Evolutionary conservation across 53 echinoderm and acorn worm species (phyloP).

Genomic region (Crossaster papposus): DNA sequence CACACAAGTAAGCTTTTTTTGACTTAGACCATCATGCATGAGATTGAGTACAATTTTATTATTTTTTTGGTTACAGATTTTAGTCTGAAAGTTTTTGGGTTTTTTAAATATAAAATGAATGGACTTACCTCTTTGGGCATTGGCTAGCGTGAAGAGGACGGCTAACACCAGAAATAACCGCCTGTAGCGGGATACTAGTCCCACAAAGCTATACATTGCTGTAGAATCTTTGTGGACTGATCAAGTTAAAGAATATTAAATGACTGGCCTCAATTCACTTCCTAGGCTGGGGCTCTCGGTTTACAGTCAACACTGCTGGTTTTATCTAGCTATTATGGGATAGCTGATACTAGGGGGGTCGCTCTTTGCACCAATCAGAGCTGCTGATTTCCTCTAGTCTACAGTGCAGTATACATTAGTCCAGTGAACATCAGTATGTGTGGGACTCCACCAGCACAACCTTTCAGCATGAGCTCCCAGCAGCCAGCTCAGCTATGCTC

Average conservation of each 20-base stretch:
- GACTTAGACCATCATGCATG: constrained; percentile 59
- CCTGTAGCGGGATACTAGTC: constrained; percentile 71
- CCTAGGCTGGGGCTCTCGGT: constrained; percentile 78
- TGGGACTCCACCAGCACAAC: background rate
- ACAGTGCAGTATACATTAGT: background rate
- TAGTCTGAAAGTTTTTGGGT: background rate
- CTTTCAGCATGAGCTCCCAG: background rate
- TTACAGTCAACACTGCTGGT: constrained; percentile 60
- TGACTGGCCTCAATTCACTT: constrained; percentile 67
- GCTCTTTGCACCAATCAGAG: constrained; percentile 74
- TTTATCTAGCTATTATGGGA: constrained; percentile 84
- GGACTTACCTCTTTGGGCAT: constrained; percentile 70
- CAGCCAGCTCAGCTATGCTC: background rate
- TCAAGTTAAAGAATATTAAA: constrained; percentile 62
- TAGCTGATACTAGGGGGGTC: constrained; percentile 77
- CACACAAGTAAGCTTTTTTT: constrained; percentile 55
- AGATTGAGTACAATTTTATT: constrained; percentile 43
- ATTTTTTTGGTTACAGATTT: background rate
- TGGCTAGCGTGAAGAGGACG: constrained; percentile 56
- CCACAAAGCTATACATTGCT: constrained; percentile 89
- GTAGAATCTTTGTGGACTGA: constrained; percentile 73
- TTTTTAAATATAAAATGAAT: constrained; percentile 24
- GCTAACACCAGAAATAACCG: constrained; percentile 67
- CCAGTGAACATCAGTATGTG: background rate
- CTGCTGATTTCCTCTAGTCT: background rate